Conservation (phyloP, 2,113 vertebrate species). For the Heterocephalus glaber region DNA sequence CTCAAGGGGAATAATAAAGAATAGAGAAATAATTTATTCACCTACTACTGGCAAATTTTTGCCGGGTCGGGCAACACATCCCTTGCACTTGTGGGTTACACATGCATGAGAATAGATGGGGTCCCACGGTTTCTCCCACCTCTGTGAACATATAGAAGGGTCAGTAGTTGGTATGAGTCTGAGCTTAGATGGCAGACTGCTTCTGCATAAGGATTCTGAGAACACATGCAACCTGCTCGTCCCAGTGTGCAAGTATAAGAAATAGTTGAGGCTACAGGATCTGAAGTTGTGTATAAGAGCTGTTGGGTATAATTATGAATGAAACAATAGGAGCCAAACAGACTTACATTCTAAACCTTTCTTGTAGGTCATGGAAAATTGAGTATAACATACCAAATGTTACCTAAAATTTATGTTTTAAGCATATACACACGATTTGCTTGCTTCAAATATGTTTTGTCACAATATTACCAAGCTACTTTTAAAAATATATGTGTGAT, state of each 20-base stretch:
- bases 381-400: neutral
- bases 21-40: neutral
- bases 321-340: neutral
- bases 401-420: slow-evolving; percentile 13
- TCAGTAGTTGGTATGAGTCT: neutral
- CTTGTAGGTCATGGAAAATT: neutral
- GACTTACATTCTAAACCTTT: neutral
- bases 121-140: neutral
- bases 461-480: neutral
- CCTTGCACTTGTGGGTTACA: neutral
- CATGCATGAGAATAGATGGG: neutral
- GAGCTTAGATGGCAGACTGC: neutral
- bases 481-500: neutral
- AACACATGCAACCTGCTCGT: neutral
- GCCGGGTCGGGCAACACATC: neutral
- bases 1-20: neutral
- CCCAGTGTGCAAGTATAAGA: neutral
- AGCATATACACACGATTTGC: neutral
- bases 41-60: neutral
- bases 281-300: neutral
- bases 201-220: neutral
- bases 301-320: neutral
- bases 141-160: neutral
- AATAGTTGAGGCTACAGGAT: neutral
- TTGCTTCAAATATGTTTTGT: slow-evolving; percentile 51